Conservation (phyloP, 2,888 invertebrate genomes). For the Metallyticus violacea region DNA sequence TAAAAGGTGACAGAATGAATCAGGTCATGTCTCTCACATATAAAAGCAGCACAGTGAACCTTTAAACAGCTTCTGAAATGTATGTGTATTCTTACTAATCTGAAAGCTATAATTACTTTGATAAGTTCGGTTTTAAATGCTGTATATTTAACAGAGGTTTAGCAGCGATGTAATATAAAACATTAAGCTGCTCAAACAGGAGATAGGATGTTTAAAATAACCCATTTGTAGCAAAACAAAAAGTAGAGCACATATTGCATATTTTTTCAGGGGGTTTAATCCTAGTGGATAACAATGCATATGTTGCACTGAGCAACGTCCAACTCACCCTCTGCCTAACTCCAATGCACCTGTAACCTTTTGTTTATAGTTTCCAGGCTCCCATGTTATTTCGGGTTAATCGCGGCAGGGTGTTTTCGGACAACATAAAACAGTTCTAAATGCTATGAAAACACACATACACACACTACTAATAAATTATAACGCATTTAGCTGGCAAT, state of each 20-base stretch:
- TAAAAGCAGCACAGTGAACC: not conserved
- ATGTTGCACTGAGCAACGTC: not conserved
- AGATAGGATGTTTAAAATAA: not conserved
- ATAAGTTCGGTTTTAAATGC: not conserved
- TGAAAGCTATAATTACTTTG: not conserved
- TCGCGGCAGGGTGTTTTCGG: not conserved
- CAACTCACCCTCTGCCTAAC: not conserved
- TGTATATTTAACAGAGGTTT: not conserved
- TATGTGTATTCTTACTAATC: not conserved
- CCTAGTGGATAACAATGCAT: not conserved
- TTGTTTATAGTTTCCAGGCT: not conserved
- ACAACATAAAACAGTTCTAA: conserved; percentile 4
- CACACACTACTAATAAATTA: conserved; percentile 22
- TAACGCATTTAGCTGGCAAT: conserved; percentile 25
- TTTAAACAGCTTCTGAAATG: not conserved
- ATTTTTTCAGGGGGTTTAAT: not conserved
- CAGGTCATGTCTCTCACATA: too few species aligned
- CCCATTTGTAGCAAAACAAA: not conserved
- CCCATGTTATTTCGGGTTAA: not conserved
- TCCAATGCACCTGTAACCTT: not conserved
- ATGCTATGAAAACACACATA: not conserved
- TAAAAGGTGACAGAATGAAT: too few species aligned
- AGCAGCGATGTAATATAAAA: not conserved
- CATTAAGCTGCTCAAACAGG: not conserved
- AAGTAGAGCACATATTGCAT: not conserved